Evolutionary conservation across 1,140 invertebrate species (phyloP).

Genomic region (Lepidostoma basale): DNA sequence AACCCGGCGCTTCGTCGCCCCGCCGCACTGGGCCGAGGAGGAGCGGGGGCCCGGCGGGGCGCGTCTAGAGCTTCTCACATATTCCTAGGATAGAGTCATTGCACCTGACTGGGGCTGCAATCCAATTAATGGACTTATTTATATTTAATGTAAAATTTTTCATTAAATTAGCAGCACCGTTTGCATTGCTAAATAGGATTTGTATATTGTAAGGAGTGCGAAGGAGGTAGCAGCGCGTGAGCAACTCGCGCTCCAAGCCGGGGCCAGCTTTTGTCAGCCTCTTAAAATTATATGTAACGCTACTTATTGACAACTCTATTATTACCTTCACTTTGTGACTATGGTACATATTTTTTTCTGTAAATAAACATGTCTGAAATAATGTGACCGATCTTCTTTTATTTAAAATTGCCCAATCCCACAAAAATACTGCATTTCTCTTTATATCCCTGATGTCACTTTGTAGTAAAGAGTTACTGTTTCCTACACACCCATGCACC

Average conservation of each 20-base stretch:
- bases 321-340: slow-evolving; percentile 43
- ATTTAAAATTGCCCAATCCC: no score
- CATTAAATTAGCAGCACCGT: slow-evolving; percentile 36
- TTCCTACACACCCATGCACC: no score
- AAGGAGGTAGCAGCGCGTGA: not conserved
- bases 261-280: slow-evolving; percentile 35
- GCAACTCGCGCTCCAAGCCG: no score
- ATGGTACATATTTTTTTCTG: slow-evolving; percentile 44
- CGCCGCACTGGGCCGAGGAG: no score
- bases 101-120: slow-evolving; percentile 34
- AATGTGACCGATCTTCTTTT: no score
- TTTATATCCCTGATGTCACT: not conserved
- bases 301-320: slow-evolving; percentile 40
- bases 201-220: slow-evolving; percentile 19
- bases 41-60: not conserved
- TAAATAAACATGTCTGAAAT: slow-evolving; percentile 46
- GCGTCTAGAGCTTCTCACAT: slow-evolving; percentile 26
- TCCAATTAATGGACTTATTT: slow-evolving; percentile 22
- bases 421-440: slow-evolving; percentile 1
- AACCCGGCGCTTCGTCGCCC: slow-evolving; percentile 8
- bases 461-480: no score
- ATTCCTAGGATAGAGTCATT: slow-evolving; percentile 27
- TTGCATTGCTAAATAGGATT: slow-evolving; percentile 41
- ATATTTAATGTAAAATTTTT: slow-evolving; percentile 29
- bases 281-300: slow-evolving; percentile 41